Evolutionary conservation across 1,140 invertebrate genomes (phyloP), one percentile per base, ranked within the genome.

Genomic region (Ips typographus): DNA sequence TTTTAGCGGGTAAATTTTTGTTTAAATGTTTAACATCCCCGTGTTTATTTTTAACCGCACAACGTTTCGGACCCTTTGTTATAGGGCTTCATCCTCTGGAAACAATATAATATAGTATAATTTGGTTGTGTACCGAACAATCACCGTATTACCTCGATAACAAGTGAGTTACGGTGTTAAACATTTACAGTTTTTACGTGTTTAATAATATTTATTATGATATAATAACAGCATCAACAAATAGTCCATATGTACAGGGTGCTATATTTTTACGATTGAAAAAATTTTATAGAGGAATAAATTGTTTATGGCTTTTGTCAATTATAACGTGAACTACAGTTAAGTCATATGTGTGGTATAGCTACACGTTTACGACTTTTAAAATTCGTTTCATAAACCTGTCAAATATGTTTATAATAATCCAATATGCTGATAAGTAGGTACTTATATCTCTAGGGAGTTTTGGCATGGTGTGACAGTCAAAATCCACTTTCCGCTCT

Each of bases 21-120:
- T 70, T 72, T 75, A 77, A 77, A 77, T 77, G 76, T 77, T 77
- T 77, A 77, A 77, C 76, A 77, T 77, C 76, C 73, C 73, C 72
- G 65, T 68, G 8, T n/a, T 43, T 7, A 43, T 37, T 37, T 60
- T 64, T 65, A 69, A 71, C 68, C 70, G 59, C 67, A 47, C 22
- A 22, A 22, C 22, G 22, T 22, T 22, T 22, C 22, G 22, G 22
- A 22, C 22, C 22, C 22, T 22, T 22, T 22, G 22, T 22, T 22
- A 22, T 22, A 22, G 22, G 22, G 22, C 22, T 22, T 22, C 22
- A 22, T 22, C 22, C 22, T 22, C 22, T 22, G 22, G 22, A 49
- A 49, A 49, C 22, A 49, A 49, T 49, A 49, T 49, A 49, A 49
- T 8, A 64, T 55, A 36, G 49, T 71, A 70, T 52, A 70, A 60